phyloP scores from a whole-genome alignment of 2,888 invertebrate species.

The Lasioglossum leucozonium region DNA sequence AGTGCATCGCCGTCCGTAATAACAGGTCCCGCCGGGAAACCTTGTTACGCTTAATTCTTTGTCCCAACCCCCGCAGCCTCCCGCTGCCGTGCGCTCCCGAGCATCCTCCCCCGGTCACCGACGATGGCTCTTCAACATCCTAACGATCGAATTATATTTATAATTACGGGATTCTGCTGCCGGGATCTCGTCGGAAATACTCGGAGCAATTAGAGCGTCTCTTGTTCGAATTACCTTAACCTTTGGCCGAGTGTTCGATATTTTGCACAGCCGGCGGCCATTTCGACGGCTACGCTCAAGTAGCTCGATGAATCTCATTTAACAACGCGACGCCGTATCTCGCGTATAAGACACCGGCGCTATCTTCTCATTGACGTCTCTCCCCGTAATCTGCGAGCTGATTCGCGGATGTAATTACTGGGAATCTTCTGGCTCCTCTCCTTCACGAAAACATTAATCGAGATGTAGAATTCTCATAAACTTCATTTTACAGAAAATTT shows the following conservation, averaged over 20 bases:
- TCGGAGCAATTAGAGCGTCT: conserved; percentile 14
- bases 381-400: not conserved
- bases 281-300: not conserved
- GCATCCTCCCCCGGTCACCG: conserved; percentile 43
- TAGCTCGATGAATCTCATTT: not conserved
- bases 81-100: not conserved
- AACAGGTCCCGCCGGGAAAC: conserved; percentile 45
- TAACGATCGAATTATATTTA: conserved; percentile 39
- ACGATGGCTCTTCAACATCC: conserved; percentile 45
- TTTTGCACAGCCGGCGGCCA: not conserved
- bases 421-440: not conserved
- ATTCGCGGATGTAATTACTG: not conserved
- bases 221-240: conserved; percentile 14
- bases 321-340: not conserved
- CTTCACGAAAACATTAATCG: not conserved
- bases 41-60: conserved; percentile 53
- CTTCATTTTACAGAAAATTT: too few relatives aligned
- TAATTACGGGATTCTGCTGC: conserved; percentile 33
- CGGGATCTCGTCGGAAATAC: not conserved
- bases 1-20: conserved; percentile 55
- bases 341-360: not conserved
- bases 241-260: conserved; percentile 5
- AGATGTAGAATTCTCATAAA: too few relatives aligned
- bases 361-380: not conserved
- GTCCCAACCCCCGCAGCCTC: not conserved